Base-by-base conservation (phyloP, 2,113 vertebrate species). In the Tragelaphus scriptus region DNA sequence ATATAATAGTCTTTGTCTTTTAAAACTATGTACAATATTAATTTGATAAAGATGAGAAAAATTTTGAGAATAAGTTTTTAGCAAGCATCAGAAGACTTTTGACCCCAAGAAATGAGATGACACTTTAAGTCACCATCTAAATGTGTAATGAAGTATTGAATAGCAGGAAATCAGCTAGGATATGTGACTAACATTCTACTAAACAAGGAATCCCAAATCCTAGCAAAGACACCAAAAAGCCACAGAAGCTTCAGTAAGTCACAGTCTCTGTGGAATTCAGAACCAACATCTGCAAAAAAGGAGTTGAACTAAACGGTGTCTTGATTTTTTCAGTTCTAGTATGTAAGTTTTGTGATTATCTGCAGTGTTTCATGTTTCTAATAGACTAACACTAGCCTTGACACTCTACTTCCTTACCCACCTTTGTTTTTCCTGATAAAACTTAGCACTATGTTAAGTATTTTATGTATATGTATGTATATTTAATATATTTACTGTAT, bases 81-180 rank as follows among this genome's bases (percentile, higher is more conserved):
- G 61, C n/a, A 36, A 26, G 2, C 61, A 40, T 28, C 1, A 28
- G 11, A 40, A 32, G 0, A 15, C 16, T 16, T 26, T 81, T 65
- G 2, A 75, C 61, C 4, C 6, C 23, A 23, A 21, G 12, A 30
- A 59, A 21, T 15, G 9, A 16, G 15, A 40, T 15, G 19, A 59
- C 19, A 13, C n/a, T 19, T 56, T 21, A 17, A 3, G 12, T 23
- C 3, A 40, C 8, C 17, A 7, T 26, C 19, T 56, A 13, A 1
- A 49, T 71, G 4, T 47, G 1, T 17, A 23, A 19, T 26, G 13
- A 47, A 47, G 5, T 2, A 75, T 44, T 75, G 11, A 23, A 14
- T 25, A 59, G 6, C 19, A 30, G 47, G 2, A 0, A 14, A 40
- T 7, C 6, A 4, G 2, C 0, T 6, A 36, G 26, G 13, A 0